Percentiles rank a stretch among this genome's conserved stretches.
Evolutionary conservation across 2,888 invertebrate species (phyloP).

Genomic region (Teleiodes luculella): DNA sequence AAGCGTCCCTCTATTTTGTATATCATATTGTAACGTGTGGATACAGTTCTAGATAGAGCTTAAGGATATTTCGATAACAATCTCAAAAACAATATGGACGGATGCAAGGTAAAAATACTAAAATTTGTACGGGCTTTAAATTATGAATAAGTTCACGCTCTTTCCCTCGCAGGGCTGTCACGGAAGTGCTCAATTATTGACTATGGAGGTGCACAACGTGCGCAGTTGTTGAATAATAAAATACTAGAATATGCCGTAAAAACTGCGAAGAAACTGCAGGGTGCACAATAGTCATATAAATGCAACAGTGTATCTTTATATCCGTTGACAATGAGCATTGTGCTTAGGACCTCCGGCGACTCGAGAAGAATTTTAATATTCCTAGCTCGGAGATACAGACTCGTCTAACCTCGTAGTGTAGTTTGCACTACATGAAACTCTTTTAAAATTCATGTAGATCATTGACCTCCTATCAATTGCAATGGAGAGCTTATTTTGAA

Average conservation of each 20-base stretch:
- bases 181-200: conserved; percentile 71
- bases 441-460: conserved; percentile 51
- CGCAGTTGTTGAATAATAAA: conserved; percentile 73
- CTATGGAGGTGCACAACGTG: conserved; percentile 53
- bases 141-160: conserved; percentile 36
- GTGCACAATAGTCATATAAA: conserved; percentile 71
- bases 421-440: conserved; percentile 48
- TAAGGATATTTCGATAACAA: neutral
- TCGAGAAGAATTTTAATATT: conserved; percentile 44
- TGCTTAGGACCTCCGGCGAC: conserved; percentile 41
- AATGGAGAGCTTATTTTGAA: neutral
- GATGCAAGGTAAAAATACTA: conserved; percentile 4
- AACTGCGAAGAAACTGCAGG: conserved; percentile 65
- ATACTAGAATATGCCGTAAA: conserved; percentile 63
- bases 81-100: neutral
- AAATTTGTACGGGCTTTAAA: conserved; percentile 28
- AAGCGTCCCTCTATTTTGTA: too few species aligned
- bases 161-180: conserved; percentile 47
- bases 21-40: too few species aligned
- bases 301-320: conserved; percentile 72
- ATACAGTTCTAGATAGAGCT: too few species aligned
- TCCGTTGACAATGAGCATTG: conserved; percentile 73
- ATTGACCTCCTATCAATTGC: conserved; percentile 37
- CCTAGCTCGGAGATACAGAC: conserved; percentile 35
- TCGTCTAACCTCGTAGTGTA: conserved; percentile 45